A percentile compares a stretch with the other conserved stretches of the same genome.
Conservation (phyloP, 1,140 invertebrate genomes). For the Eulimnadia texana region DNA sequence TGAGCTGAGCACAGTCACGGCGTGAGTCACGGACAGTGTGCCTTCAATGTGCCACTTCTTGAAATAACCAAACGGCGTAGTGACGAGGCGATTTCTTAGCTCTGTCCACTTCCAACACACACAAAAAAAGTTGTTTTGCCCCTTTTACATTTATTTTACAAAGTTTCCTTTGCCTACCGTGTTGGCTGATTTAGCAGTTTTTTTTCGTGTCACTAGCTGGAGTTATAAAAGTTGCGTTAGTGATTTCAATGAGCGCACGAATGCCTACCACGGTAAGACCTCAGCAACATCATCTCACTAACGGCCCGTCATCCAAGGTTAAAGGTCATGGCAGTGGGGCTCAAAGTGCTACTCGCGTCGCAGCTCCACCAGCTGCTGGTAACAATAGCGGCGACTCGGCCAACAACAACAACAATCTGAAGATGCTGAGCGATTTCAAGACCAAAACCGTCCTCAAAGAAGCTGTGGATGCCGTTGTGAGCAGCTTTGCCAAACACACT, state of each 20-base stretch:
- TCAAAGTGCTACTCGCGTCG: background rate
- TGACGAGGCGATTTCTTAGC: background rate
- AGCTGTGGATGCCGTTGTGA: conserved; percentile 59
- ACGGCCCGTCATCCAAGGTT: background rate
- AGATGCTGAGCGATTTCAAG: conserved; percentile 33
- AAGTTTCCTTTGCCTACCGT: too few species aligned
- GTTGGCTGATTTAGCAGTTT: too few species aligned
- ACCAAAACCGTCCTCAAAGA: conserved; percentile 56
- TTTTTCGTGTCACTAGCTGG: too few species aligned
- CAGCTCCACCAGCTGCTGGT: background rate
- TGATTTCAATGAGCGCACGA: background rate
- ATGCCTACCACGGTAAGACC: background rate
- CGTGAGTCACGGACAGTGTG: background rate
- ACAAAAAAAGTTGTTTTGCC: too few species aligned
- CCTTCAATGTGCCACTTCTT: background rate
- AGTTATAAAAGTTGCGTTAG: too few species aligned
- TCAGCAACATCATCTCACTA: background rate
- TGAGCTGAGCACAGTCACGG: background rate
- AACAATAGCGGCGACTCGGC: background rate
- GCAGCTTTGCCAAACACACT: conserved; percentile 61
- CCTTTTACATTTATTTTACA: too few species aligned
- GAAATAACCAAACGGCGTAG: background rate
- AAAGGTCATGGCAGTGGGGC: background rate
- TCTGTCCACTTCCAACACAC: too few species aligned
- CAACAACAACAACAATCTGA: background rate